Evolutionary conservation across 2,797 vertebrate genomes (phyloP).

Genomic region (Falco biarmicus): DNA sequence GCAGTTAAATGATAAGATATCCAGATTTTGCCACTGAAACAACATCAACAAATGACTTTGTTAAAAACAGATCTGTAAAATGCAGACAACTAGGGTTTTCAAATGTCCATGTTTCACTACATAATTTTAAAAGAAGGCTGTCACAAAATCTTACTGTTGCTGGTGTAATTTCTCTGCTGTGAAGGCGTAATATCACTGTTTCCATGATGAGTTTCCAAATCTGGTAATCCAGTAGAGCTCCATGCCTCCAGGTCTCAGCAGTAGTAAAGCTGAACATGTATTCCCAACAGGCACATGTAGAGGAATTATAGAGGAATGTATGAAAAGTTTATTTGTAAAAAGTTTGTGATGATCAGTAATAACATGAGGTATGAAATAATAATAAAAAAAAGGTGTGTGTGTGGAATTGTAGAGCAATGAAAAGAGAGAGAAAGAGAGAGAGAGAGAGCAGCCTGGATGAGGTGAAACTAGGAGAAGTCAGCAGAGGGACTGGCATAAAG

Average conservation of each 20-base stretch:
- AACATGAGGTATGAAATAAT: no score
- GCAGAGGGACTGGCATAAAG: no score
- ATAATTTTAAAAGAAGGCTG: neutral
- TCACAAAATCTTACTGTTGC: neutral
- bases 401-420: no score
- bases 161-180: neutral
- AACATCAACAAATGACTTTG: neutral
- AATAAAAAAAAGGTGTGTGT: no score
- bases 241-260: neutral
- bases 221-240: neutral
- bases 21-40: neutral
- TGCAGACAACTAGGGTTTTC: neutral
- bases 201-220: neutral
- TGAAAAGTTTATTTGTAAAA: no score
- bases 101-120: neutral
- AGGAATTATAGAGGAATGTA: no score
- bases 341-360: no score
- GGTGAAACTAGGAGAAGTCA: no score
- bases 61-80: neutral
- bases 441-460: no score
- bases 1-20: neutral
- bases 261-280: neutral
- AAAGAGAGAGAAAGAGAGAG: no score
- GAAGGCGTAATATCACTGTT: neutral
- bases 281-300: neutral